Evolutionary conservation across 1,140 invertebrate genomes (phyloP), one percentile per base, ranked within the genome.

Genomic region (Drosophila nigromelanica): DNA sequence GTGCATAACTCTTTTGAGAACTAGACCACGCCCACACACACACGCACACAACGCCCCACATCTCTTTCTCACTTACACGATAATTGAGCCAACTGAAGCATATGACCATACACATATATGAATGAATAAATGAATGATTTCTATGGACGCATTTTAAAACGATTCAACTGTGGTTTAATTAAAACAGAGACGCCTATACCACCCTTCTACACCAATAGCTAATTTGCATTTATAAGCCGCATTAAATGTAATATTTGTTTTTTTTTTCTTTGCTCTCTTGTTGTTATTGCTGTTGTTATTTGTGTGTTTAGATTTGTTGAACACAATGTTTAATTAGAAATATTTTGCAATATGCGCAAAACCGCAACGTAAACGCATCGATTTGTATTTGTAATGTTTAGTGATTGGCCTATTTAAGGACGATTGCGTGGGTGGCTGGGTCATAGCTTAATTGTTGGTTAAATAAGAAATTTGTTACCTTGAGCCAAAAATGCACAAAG

Each of bases 291-390:
- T 68, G 3, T 51, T 52, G 15, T 11, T 45, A 21, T 45, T 61
- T 35, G 40, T 40, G 14, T 73, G 52, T 71, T 71, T 74, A 74
- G 64, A 24, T 75, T 48, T 48, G 60, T 75, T 55, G n/a, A 62
- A 69, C 59, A 59, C 61, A 75, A 64, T 71, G 70, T 80, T 86
- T 85, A 70, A 80, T 83, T 85, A 68, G 58, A 51, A 83, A 82
- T 70, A 78, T 58, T 61, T 54, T 55, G 37, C 18, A 24, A 12
- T 37, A n/a, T 15, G 60, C 3, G 45, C 37, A 21, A 42, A 69
- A 85, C 80, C 81, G 62, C 81, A 85, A 80, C 52, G 48, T 67
- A 85, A 76, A 79, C 56, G 15, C 52, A 24, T 47, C 43, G 68
- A 70, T 83, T 85, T 82, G 74, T 52, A 70, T 47, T 81, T 74